phyloP scores from a whole-genome alignment of 2,888 invertebrate species.

The Plutella xylostella region DNA sequence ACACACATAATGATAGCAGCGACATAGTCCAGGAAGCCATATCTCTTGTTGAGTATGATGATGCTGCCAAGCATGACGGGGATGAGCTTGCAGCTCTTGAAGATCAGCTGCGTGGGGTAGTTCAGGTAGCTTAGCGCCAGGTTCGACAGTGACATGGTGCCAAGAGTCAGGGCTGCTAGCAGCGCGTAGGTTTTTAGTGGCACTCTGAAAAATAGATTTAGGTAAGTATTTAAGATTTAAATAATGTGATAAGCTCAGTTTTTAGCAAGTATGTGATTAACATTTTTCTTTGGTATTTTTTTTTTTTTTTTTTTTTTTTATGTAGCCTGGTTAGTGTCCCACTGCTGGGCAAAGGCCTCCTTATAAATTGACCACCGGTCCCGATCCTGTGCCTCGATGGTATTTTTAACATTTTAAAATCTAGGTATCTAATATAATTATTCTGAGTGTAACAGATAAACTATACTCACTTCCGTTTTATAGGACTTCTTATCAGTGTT shows the following conservation, averaged over 20 bases:
- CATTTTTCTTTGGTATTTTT: no score
- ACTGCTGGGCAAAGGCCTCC: no score
- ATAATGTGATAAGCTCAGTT: no score
- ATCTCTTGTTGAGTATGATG: constrained; percentile 89
- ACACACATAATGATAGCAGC: constrained; percentile 90
- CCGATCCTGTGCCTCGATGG: no score
- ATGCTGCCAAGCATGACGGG: constrained; percentile 96
- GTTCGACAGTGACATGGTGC: constrained; percentile 97
- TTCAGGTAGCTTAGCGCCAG: constrained; percentile 94
- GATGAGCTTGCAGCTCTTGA: constrained; percentile 97
- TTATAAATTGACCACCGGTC: no score
- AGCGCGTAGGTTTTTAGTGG: constrained; percentile 84
- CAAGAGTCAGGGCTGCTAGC: constrained; percentile 88
- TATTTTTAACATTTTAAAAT: no score
- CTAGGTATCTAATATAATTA: no score
- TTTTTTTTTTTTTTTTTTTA: no score
- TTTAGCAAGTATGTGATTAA: no score
- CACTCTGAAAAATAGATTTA: constrained; percentile 77
- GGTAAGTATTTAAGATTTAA: no score
- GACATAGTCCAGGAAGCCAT: constrained; percentile 84
- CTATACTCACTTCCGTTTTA: constrained; percentile 65
- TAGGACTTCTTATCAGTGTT: constrained; percentile 71
- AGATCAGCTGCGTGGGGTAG: constrained; percentile 97
- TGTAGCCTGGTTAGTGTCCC: no score
- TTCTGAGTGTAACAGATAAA: not conserved